Conservation (phyloP, 2,797 vertebrate genomes). For the Columba guinea region DNA sequence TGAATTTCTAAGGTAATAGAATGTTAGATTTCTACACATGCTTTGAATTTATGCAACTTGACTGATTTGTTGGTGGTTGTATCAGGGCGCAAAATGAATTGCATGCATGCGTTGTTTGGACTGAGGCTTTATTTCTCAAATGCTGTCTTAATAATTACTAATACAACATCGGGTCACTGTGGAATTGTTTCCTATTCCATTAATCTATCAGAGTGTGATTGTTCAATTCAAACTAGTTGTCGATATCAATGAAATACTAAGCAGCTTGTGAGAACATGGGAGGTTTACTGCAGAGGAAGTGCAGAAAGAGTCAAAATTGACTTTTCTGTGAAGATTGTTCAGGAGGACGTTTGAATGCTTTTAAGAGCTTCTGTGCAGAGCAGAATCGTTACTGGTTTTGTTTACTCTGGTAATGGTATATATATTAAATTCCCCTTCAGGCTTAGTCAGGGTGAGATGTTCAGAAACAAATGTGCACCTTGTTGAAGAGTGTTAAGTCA, state of each 20-base stretch:
- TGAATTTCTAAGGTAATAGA: background rate
- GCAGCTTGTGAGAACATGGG: background rate
- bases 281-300: background rate
- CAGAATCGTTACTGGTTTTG: background rate
- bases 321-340: background rate
- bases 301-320: background rate
- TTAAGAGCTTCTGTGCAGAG: background rate
- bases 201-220: background rate
- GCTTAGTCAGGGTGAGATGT: background rate
- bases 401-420: background rate
- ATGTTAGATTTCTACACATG: background rate
- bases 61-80: background rate
- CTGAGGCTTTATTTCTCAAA: background rate
- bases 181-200: slow-evolving; percentile 12
- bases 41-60: background rate
- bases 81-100: background rate
- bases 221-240: background rate
- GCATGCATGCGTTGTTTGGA: background rate
- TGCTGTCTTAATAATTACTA: background rate
- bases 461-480: slow-evolving; percentile 29
- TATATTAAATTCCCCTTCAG: slow-evolving; percentile 6
- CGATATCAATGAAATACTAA: background rate
- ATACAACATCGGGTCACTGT: background rate
- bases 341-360: background rate
- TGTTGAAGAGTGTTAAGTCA: slow-evolving; percentile 24